These are phyloP conservation scores for Ephialtes manifestator DNA, from an alignment of 2,888 invertebrate genomes.

Conservation along the genomic window DNA sequence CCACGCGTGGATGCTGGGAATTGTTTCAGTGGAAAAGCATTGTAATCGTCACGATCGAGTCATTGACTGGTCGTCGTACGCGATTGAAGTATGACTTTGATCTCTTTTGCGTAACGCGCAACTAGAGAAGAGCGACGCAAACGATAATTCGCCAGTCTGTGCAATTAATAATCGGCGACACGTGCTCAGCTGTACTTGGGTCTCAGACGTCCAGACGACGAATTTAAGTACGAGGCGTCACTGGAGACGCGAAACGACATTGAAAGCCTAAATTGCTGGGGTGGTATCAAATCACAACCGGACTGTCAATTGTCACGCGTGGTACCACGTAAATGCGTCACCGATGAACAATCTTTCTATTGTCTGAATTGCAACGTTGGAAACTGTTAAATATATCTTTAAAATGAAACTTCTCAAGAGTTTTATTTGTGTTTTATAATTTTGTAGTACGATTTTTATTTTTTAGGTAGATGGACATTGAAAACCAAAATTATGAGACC, in stretches of 20 bases:
- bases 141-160: conserved; percentile 25
- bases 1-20: not conserved
- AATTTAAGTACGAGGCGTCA: conserved; percentile 31
- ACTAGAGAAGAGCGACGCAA: conserved; percentile 2
- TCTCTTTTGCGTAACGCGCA: conserved; percentile 58
- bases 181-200: conserved; percentile 33
- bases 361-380: conserved; percentile 23
- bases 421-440: not conserved
- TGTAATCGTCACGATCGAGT: conserved; percentile 15
- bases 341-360: conserved; percentile 58
- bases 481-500: no score
- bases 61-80: conserved; percentile 26
- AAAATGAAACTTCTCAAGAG: no score
- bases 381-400: conserved; percentile 6
- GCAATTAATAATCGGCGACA: conserved; percentile 38
- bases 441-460: not conserved
- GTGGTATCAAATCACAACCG: conserved; percentile 35
- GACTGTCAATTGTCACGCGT: conserved; percentile 53
- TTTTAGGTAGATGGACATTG: not conserved
- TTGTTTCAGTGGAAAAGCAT: not conserved
- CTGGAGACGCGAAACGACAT: conserved; percentile 49
- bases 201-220: conserved; percentile 47
- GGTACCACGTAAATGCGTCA: conserved; percentile 24
- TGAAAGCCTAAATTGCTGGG: conserved; percentile 51
- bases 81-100: conserved; percentile 40